Percentiles rank a stretch among this genome's conserved stretches.
Conservation (phyloP, 2,113 vertebrate genomes). For the Polypterus senegalus region DNA sequence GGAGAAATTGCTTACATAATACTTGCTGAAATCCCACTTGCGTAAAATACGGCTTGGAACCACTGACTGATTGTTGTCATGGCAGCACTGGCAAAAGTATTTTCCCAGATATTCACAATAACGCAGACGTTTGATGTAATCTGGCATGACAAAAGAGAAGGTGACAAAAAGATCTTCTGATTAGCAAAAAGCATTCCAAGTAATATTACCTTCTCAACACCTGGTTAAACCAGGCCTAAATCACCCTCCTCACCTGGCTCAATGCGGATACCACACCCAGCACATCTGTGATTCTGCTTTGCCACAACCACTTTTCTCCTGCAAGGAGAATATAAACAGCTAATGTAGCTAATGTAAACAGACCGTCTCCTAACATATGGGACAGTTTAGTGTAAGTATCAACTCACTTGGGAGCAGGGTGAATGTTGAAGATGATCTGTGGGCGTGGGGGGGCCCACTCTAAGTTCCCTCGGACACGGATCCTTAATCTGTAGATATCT, state of each 20-base stretch:
- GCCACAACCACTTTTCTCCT: constrained; percentile 86
- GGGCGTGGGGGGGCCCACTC: constrained; percentile 93
- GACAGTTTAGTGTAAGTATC: too few relatives aligned
- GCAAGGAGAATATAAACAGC: constrained; percentile 17
- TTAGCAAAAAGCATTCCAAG: neutral
- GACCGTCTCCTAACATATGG: too few relatives aligned
- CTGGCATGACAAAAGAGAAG: constrained; percentile 33
- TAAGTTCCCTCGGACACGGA: constrained; percentile 87
- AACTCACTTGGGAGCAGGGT: constrained; percentile 81
- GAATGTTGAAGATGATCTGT: constrained; percentile 95
- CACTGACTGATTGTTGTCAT: constrained; percentile 75
- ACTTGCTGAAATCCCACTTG: constrained; percentile 96
- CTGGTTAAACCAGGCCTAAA: too few relatives aligned
- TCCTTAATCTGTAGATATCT: constrained; percentile 88
- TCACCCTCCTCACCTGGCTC: constrained; percentile 68
- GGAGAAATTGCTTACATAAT: constrained; percentile 90
- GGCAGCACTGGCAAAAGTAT: constrained; percentile 97
- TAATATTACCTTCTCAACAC: neutral
- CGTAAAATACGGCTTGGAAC: constrained; percentile 79
- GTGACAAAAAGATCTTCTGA: neutral
- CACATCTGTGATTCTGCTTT: constrained; percentile 94
- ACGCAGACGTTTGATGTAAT: constrained; percentile 86
- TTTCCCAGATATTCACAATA: constrained; percentile 96
- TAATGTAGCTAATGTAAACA: neutral
- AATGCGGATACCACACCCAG: constrained; percentile 83